Conservation (phyloP, 2,797 vertebrate genomes). For the Chaetophractus vellerosus region DNA sequence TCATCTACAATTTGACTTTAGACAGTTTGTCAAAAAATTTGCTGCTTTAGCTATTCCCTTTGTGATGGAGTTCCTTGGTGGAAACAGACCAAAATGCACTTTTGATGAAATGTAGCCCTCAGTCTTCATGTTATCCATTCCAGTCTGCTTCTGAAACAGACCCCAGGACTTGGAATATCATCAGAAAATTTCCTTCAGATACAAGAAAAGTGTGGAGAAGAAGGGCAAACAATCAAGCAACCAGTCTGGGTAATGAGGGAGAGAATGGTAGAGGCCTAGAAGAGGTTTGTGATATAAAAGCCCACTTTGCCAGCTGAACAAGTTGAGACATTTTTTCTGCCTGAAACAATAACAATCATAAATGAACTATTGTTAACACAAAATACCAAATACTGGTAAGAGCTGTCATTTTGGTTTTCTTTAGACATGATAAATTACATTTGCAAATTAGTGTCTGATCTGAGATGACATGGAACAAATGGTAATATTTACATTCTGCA, state of each 20-base stretch:
- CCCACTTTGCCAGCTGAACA: conserved; percentile 76
- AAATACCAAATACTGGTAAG: conserved; percentile 82
- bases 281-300: conserved; percentile 67
- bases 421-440: conserved; percentile 83
- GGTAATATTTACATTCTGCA: conserved; percentile 88
- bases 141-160: neutral
- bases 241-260: conserved; percentile 39
- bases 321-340: conserved; percentile 78
- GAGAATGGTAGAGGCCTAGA: conserved; percentile 40
- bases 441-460: conserved; percentile 85
- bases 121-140: neutral
- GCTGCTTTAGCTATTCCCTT: neutral
- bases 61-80: neutral
- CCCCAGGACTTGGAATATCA: neutral
- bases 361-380: conserved; percentile 87
- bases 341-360: conserved; percentile 86
- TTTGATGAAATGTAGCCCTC: neutral
- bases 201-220: neutral
- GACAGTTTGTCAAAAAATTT: conserved; percentile 10
- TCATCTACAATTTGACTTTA: conserved; percentile 24
- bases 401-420: conserved; percentile 82
- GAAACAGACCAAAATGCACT: conserved; percentile 15
- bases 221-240: conserved; percentile 6
- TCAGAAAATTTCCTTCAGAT: conserved; percentile 36
- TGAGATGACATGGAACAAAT: conserved; percentile 87